These are phyloP conservation scores for Andrena minutula DNA, from an alignment of 2,888 invertebrate species.

Conservation along the genomic window DNA sequence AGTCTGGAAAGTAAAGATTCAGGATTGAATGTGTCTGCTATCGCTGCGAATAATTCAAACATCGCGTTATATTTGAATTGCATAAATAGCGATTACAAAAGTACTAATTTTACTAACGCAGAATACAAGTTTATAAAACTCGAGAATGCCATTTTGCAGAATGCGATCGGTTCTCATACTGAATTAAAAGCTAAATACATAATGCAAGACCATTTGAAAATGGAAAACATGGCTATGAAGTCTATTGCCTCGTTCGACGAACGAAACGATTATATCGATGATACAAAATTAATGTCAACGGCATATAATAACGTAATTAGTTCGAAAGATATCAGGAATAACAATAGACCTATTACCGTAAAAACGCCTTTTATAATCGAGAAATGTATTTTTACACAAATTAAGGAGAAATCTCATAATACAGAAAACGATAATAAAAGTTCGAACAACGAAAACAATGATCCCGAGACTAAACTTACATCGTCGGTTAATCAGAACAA, in stretches of 20 bases:
- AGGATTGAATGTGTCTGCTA: conserved; percentile 55
- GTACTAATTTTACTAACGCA: conserved; percentile 59
- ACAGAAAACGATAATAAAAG: conserved; percentile 6
- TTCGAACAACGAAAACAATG: conserved; percentile 33
- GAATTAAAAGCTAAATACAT: conserved; percentile 23
- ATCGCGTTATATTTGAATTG: conserved; percentile 56
- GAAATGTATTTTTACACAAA: conserved; percentile 10
- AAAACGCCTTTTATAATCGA: conserved; percentile 10
- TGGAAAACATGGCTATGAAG: conserved; percentile 17
- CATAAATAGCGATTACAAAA: conserved; percentile 50
- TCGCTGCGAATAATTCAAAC: conserved; percentile 51
- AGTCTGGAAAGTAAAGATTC: conserved; percentile 71
- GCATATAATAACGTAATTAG: conserved; percentile 4
- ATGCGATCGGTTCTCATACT: conserved; percentile 15
- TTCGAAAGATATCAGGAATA: conserved; percentile 2
- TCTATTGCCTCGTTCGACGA: not conserved
- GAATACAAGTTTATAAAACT: conserved; percentile 70
- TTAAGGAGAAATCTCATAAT: conserved; percentile 27
- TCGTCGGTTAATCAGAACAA: conserved; percentile 1
- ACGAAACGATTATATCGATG: not conserved
- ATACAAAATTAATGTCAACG: conserved; percentile 13
- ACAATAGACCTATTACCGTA: conserved; percentile 10
- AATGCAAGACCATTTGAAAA: conserved; percentile 15
- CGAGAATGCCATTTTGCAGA: conserved; percentile 54
- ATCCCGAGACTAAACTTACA: conserved; percentile 24